Percentiles rank a stretch among this genome's conserved stretches.
Evolutionary conservation across 1,140 invertebrate species (phyloP).

Genomic region (Leucophenga varia): DNA sequence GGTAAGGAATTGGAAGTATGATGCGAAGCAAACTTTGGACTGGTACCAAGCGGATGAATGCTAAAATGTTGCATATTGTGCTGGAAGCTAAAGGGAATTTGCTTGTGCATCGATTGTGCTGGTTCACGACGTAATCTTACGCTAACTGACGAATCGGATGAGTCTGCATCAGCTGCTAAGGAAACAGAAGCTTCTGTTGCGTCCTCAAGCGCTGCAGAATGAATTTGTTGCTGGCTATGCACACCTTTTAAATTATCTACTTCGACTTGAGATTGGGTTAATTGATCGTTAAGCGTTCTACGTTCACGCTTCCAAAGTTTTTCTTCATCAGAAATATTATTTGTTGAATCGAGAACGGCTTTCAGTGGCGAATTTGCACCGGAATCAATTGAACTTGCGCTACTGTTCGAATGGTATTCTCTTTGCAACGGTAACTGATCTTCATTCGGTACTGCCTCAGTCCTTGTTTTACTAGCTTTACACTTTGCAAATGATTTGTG

Average conservation of each 20-base stretch:
- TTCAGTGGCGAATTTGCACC: conserved; percentile 21
- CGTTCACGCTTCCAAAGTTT: conserved; percentile 49
- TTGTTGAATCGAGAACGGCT: conserved; percentile 25
- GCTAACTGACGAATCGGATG: conserved; percentile 50
- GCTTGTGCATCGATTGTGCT: conserved; percentile 30
- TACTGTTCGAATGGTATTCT: conserved; percentile 12
- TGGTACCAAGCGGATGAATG: conserved; percentile 55
- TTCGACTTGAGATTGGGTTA: conserved; percentile 57
- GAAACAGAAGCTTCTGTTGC: conserved; percentile 23
- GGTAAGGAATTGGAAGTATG: conserved; percentile 11
- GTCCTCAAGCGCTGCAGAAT: conserved; percentile 8
- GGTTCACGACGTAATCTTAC: conserved; percentile 59
- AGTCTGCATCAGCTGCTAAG: conserved; percentile 24
- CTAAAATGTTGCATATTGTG: conserved; percentile 64
- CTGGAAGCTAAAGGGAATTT: conserved; percentile 48
- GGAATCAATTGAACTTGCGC: conserved; percentile 22
- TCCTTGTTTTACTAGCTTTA: conserved; percentile 24
- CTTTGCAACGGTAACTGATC: too few species aligned
- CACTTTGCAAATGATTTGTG: conserved; percentile 51
- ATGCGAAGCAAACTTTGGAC: conserved; percentile 37
- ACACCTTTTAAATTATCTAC: not conserved
- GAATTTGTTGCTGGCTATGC: not conserved
- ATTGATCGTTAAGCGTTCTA: conserved; percentile 36
- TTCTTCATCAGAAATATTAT: conserved; percentile 57
- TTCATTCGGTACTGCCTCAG: not conserved